phyloP scores from a whole-genome alignment of 2,113 vertebrate genomes.

The Pithys albifrons region DNA sequence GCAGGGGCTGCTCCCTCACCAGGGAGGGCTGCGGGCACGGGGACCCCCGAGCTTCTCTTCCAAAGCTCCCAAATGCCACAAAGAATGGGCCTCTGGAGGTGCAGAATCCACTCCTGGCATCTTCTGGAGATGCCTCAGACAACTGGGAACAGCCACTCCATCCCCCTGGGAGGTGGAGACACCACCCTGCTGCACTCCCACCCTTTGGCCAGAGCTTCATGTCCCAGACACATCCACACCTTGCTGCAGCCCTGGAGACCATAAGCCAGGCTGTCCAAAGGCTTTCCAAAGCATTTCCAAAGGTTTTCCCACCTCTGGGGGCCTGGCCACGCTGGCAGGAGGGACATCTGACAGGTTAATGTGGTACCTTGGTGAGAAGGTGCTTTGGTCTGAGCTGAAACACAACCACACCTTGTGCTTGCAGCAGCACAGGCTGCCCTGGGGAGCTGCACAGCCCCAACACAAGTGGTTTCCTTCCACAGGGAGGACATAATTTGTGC shows the following conservation, averaged over 20 bases:
- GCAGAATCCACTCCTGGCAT: not conserved
- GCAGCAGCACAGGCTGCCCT: not conserved
- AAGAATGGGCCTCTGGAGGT: not conserved
- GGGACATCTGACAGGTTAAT: not conserved
- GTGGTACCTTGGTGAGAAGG: accelerated
- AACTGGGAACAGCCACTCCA: accelerated
- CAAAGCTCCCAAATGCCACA: accelerated
- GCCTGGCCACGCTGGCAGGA: not conserved
- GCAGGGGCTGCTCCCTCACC: not conserved
- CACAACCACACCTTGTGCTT: not conserved
- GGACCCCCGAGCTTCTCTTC: not conserved
- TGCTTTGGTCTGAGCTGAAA: not conserved
- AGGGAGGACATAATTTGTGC: constrained; percentile 21
- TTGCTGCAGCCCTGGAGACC: accelerated
- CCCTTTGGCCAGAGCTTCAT: not conserved
- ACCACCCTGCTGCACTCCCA: not conserved
- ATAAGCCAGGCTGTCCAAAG: not conserved
- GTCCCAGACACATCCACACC: accelerated
- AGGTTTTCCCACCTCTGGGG: not conserved
- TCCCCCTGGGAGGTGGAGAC: accelerated
- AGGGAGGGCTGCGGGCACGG: accelerated
- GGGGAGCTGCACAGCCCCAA: not conserved
- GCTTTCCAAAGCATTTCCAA: not conserved
- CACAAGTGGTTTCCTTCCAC: constrained; percentile 23
- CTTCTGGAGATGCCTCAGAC: not conserved